Evolutionary conservation across 2,113 vertebrate genomes (phyloP).

Genomic region (Murina feae): DNA sequence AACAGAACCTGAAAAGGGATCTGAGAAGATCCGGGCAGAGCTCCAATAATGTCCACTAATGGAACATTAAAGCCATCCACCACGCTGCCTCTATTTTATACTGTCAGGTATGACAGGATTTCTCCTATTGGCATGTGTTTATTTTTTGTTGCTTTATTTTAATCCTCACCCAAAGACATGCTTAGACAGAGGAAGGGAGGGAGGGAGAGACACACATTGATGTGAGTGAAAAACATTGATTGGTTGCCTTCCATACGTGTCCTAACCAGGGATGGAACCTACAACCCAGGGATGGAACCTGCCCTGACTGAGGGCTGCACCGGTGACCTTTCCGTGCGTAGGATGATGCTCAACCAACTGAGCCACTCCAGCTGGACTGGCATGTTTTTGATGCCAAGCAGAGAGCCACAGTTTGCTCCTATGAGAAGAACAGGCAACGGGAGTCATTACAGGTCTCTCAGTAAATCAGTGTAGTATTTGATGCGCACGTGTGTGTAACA

Average conservation of each 20-base stretch:
- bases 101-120: neutral
- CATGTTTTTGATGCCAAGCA: neutral
- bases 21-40: neutral
- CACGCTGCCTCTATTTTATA: neutral
- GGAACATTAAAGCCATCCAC: neutral
- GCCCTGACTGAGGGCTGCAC: too few species aligned
- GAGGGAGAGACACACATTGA: neutral
- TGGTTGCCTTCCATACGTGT: neutral
- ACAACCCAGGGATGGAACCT: neutral
- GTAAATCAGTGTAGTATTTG: neutral
- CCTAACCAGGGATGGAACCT: neutral
- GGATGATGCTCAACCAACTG: neutral
- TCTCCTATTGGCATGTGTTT: neutral
- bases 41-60: neutral
- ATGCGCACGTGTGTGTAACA: neutral
- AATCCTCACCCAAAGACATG: neutral
- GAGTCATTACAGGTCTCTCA: neutral
- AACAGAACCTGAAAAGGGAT: neutral
- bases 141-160: neutral
- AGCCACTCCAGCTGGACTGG: neutral
- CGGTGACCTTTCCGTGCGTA: neutral
- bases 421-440: neutral
- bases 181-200: neutral
- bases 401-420: neutral
- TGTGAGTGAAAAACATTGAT: neutral